Conservation (phyloP, 2,888 invertebrate species). For the Tetheella fluctuosa region DNA sequence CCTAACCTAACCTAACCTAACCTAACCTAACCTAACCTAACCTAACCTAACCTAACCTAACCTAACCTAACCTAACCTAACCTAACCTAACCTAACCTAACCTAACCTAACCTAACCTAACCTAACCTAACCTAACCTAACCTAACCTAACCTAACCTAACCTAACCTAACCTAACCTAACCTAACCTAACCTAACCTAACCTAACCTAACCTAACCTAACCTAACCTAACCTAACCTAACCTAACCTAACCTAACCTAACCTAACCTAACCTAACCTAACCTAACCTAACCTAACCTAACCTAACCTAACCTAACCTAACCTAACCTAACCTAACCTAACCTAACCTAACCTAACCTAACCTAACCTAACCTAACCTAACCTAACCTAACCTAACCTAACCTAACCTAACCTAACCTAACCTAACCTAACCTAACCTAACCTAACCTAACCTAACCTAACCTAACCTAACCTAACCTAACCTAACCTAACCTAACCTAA, state of each 20-base stretch:
- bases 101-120: constrained; percentile 19
- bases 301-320: constrained; percentile 21
- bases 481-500: constrained; percentile 22
- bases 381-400: constrained; percentile 23
- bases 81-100: constrained; percentile 19
- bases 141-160: constrained; percentile 20
- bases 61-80: constrained; percentile 23
- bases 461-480: too few species aligned
- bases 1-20: constrained; percentile 23
- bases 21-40: constrained; percentile 24
- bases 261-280: constrained; percentile 20
- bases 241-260: constrained; percentile 20
- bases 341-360: constrained; percentile 22
- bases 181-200: constrained; percentile 20
- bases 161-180: constrained; percentile 21
- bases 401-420: constrained; percentile 22
- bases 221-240: constrained; percentile 20
- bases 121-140: constrained; percentile 16
- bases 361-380: constrained; percentile 23
- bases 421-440: constrained; percentile 24
- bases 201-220: constrained; percentile 20
- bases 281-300: constrained; percentile 20
- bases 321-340: constrained; percentile 21
- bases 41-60: constrained; percentile 24
- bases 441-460: constrained; percentile 21